phyloP scores from a whole-genome alignment of 2,797 vertebrate species.

The Orientallactaga sibirica region DNA sequence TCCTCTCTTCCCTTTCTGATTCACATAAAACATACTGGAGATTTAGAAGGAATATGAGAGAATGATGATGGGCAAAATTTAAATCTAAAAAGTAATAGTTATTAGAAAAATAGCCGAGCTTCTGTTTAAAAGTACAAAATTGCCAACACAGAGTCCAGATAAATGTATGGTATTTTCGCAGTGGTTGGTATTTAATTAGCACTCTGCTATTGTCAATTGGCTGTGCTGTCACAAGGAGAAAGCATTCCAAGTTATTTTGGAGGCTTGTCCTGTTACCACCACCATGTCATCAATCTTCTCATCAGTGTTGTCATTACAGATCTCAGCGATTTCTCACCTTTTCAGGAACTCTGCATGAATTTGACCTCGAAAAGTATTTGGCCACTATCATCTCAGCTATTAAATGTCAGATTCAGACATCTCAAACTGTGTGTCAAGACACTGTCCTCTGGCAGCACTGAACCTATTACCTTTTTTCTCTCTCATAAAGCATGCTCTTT shows the following conservation, averaged over 20 bases:
- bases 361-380: slow-evolving; percentile 86
- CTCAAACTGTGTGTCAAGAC: slow-evolving; percentile 86
- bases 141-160: slow-evolving; percentile 23
- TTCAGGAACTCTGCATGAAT: slow-evolving; percentile 82
- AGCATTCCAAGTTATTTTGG: slow-evolving; percentile 67
- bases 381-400: slow-evolving; percentile 87
- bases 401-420: slow-evolving; percentile 89
- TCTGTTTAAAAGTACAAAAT: slow-evolving; percentile 28
- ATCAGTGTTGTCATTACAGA: slow-evolving; percentile 84
- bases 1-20: slow-evolving; percentile 1
- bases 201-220: slow-evolving; percentile 54
- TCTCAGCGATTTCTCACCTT: slow-evolving; percentile 86
- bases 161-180: slow-evolving; percentile 57
- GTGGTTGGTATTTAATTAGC: slow-evolving; percentile 80
- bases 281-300: slow-evolving; percentile 83
- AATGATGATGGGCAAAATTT: not conserved
- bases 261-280: slow-evolving; percentile 73
- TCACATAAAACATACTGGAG: slow-evolving; percentile 21
- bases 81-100: slow-evolving; percentile 43
- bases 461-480: slow-evolving; percentile 72
- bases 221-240: slow-evolving; percentile 57
- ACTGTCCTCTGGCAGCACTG: slow-evolving; percentile 77
- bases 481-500: slow-evolving; percentile 67
- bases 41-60: not conserved
- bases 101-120: slow-evolving; percentile 31